phyloP scores from a whole-genome alignment of 2,113 vertebrate genomes.

The Oreochromis spilurus region DNA sequence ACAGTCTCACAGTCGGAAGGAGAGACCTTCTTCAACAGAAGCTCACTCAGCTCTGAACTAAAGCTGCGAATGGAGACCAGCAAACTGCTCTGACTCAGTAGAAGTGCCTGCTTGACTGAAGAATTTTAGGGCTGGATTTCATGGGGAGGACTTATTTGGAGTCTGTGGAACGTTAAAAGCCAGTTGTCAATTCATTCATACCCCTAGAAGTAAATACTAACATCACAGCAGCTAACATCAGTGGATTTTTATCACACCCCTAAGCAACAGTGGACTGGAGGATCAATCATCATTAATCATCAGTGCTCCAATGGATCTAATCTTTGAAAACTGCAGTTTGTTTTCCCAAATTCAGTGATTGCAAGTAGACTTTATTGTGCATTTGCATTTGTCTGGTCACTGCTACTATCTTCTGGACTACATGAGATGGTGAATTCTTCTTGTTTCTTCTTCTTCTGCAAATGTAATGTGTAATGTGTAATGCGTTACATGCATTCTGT shows the following conservation, averaged over 20 bases:
- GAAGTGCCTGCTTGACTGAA: neutral
- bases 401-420: neutral
- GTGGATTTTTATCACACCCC: neutral
- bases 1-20: neutral
- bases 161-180: neutral
- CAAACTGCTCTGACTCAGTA: neutral
- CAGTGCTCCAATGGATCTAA: neutral
- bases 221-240: neutral
- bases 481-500: neutral
- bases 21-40: neutral
- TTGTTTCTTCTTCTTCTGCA: neutral
- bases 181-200: constrained; percentile 25
- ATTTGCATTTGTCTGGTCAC: neutral
- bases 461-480: neutral
- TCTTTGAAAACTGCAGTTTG: neutral
- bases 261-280: neutral
- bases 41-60: neutral
- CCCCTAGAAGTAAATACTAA: neutral
- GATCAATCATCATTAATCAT: neutral
- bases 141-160: constrained; percentile 3
- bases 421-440: neutral
- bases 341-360: neutral
- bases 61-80: neutral
- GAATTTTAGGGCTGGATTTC: constrained; percentile 11
- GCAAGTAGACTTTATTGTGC: neutral